Percentiles rank a stretch among this genome's conserved stretches.
Conservation (phyloP, 2,888 invertebrate species). For the Pollenia amentaria region DNA sequence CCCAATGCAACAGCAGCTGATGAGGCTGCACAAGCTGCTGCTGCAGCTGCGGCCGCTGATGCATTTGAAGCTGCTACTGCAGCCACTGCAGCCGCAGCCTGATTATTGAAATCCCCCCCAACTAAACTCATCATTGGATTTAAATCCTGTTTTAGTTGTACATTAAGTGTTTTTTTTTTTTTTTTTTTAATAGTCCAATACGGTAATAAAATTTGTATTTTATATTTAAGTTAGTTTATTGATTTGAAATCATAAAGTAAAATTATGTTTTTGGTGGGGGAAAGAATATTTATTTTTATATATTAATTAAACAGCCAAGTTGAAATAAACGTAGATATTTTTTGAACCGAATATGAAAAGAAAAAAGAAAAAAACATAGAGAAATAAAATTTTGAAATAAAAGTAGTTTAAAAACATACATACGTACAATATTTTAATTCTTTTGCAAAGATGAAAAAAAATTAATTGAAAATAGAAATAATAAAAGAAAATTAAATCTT, state of each 20-base stretch:
- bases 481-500: conserved; percentile 46
- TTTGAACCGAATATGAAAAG: conserved; percentile 74
- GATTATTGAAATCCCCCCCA: conserved; percentile 84
- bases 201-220: conserved; percentile 44
- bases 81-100: conserved; percentile 80
- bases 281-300: conserved; percentile 65
- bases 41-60: conserved; percentile 78
- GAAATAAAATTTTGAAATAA: conserved; percentile 76
- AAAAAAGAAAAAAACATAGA: conserved; percentile 76
- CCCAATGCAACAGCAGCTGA: conserved; percentile 79
- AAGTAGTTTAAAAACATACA: conserved; percentile 63
- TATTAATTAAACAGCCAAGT: conserved; percentile 71
- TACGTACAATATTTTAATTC: conserved; percentile 33
- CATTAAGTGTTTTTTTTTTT: conserved; percentile 60
- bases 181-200: conserved; percentile 55
- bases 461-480: conserved; percentile 64
- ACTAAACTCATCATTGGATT: conserved; percentile 85
- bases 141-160: conserved; percentile 81
- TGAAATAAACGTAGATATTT: conserved; percentile 73
- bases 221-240: conserved; percentile 64
- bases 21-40: conserved; percentile 77
- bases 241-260: conserved; percentile 71
- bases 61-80: conserved; percentile 76
- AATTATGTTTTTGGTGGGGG: conserved; percentile 66
- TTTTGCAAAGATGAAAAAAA: conserved; percentile 67